Evolutionary conservation across 2,888 invertebrate genomes (phyloP).

Genomic region (Sarcophaga variegata): DNA sequence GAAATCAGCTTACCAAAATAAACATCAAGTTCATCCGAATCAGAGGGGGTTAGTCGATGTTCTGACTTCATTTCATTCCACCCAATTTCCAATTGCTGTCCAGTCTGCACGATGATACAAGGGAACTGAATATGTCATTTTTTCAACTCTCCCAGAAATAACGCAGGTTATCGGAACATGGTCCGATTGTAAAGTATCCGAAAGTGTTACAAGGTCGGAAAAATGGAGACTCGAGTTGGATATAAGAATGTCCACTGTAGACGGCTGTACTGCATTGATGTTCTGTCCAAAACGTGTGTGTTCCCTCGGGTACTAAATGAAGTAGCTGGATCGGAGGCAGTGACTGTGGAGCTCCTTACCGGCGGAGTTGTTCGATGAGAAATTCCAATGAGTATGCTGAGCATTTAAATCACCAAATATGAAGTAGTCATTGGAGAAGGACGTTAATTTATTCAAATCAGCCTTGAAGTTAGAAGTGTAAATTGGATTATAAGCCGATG

Average conservation of each 20-base stretch:
- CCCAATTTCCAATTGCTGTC: not conserved
- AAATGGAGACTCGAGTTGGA: constrained; percentile 8
- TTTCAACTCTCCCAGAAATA: not conserved
- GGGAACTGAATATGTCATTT: not conserved
- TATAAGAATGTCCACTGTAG: constrained; percentile 9
- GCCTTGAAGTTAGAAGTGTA: not conserved
- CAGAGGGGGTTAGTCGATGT: not conserved
- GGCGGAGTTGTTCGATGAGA: not conserved
- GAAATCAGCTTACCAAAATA: not conserved
- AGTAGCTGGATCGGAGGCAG: not conserved
- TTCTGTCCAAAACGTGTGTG: constrained; percentile 1
- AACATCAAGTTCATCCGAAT: too few relatives aligned
- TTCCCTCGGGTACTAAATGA: not conserved
- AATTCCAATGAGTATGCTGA: constrained; percentile 9
- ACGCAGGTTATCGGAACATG: constrained; percentile 14
- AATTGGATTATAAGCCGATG: constrained; percentile 5
- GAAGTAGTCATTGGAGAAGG: not conserved
- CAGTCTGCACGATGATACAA: not conserved
- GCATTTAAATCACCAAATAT: constrained; percentile 14
- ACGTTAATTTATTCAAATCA: too few relatives aligned
- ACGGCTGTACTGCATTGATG: not conserved
- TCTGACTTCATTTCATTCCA: not conserved
- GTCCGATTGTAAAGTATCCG: constrained; percentile 17
- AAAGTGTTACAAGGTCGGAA: not conserved
- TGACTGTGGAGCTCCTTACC: constrained; percentile 1